Conservation (phyloP, 2,888 invertebrate species). For the Maniola hyperantus region DNA sequence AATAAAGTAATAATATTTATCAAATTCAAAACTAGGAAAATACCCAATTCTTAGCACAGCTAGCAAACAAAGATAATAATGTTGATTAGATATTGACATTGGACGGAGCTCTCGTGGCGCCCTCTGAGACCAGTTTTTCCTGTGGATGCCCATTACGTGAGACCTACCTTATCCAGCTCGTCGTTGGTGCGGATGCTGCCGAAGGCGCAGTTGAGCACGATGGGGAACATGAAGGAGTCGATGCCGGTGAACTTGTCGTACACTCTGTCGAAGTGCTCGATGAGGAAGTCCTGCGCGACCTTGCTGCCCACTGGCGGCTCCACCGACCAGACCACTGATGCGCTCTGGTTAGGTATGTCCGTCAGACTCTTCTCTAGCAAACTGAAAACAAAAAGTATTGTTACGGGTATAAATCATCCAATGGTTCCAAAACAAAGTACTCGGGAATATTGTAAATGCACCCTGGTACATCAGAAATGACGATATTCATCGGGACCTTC, state of each 20-base stretch:
- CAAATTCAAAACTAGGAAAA: too few relatives aligned
- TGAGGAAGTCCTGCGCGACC: conserved; percentile 89
- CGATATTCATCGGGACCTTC: too few relatives aligned
- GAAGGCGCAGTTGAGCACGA: conserved; percentile 65
- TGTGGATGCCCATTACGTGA: neutral
- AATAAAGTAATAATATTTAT: too few relatives aligned
- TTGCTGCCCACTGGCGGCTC: conserved; percentile 77
- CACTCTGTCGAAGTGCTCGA: conserved; percentile 86
- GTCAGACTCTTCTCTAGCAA: conserved; percentile 66
- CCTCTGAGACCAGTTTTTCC: too few relatives aligned
- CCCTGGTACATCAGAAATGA: too few relatives aligned
- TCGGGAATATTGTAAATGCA: too few relatives aligned
- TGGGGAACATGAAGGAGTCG: conserved; percentile 70
- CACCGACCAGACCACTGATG: conserved; percentile 65
- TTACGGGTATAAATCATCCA: neutral
- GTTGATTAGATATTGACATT: too few relatives aligned
- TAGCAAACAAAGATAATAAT: neutral
- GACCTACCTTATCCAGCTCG: conserved; percentile 61
- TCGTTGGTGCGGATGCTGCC: conserved; percentile 59
- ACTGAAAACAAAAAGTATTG: conserved; percentile 46
- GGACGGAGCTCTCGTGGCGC: neutral
- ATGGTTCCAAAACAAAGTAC: too few relatives aligned
- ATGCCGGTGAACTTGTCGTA: conserved; percentile 59
- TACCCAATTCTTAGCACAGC: too few relatives aligned
- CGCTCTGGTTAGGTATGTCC: conserved; percentile 70